Evolutionary conservation across 2,888 invertebrate genomes (phyloP).

Genomic region (Microplitis deprimator): DNA sequence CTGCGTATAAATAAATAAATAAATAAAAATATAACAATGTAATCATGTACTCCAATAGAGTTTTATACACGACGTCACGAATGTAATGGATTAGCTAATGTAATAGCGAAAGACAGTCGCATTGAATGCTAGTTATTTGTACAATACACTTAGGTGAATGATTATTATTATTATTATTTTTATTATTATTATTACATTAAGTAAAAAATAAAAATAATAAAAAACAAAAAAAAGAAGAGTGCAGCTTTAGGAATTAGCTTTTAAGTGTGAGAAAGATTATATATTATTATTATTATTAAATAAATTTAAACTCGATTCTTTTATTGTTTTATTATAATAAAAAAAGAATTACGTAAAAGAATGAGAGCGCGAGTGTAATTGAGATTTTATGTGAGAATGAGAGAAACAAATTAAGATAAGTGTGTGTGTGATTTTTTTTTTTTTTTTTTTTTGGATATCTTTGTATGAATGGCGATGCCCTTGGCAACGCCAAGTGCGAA

Average conservation of each 20-base stretch:
- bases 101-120: conserved; percentile 63
- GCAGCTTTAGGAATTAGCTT: conserved; percentile 70
- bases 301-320: conserved; percentile 62
- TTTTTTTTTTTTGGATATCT: conserved; percentile 32
- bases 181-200: not conserved
- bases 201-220: conserved; percentile 44
- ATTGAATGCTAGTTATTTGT: conserved; percentile 71
- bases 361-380: conserved; percentile 24
- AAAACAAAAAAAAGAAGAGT: conserved; percentile 56
- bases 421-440: not conserved
- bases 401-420: conserved; percentile 34
- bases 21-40: conserved; percentile 62
- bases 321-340: conserved; percentile 60
- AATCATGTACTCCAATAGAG: conserved; percentile 71
- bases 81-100: conserved; percentile 69
- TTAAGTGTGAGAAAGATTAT: conserved; percentile 58
- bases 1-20: conserved; percentile 53
- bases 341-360: conserved; percentile 47
- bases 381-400: conserved; percentile 32
- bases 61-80: conserved; percentile 72
- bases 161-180: conserved; percentile 45
- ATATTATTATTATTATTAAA: conserved; percentile 59
- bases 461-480: conserved; percentile 47
- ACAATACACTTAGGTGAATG: conserved; percentile 71
- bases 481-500: conserved; percentile 56